phyloP scores from a whole-genome alignment of 2,888 invertebrate species.

The Rhagium mordax region DNA sequence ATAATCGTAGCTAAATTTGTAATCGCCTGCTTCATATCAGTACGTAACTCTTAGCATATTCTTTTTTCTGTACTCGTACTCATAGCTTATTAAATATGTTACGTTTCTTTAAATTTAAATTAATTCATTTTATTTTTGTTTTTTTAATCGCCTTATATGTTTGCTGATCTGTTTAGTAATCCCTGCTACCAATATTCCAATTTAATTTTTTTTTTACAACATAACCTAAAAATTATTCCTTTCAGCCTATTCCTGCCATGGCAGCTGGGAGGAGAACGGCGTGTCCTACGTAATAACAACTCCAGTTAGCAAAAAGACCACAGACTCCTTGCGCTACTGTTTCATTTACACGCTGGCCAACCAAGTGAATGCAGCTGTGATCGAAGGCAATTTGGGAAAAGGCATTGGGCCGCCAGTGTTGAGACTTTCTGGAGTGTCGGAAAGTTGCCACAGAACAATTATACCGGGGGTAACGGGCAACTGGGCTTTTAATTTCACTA shows the following conservation, averaged over 20 bases:
- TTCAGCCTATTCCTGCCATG: slow-evolving; percentile 82
- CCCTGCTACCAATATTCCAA: no score
- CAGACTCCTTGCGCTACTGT: slow-evolving; percentile 75
- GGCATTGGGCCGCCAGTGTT: slow-evolving; percentile 61
- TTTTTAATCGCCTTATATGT: no score
- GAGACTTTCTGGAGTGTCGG: slow-evolving; percentile 73
- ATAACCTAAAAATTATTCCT: slow-evolving; percentile 9
- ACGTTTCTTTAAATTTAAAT: no score
- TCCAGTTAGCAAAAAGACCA: slow-evolving; percentile 71
- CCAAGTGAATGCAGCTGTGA: slow-evolving; percentile 54
- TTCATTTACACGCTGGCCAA: slow-evolving; percentile 74
- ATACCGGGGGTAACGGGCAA: slow-evolving; percentile 73
- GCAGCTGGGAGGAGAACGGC: slow-evolving; percentile 79
- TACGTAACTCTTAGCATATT: no score
- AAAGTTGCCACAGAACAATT: slow-evolving; percentile 74
- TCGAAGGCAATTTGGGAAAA: slow-evolving; percentile 58
- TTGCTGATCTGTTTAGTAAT: no score
- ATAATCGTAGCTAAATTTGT: no score
- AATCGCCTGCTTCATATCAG: no score
- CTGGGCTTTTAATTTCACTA: slow-evolving; percentile 79
- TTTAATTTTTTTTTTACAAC: not conserved
- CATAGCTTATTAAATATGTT: no score
- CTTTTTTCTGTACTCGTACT: no score
- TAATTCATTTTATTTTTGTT: no score
- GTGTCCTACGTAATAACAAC: slow-evolving; percentile 81